A percentile compares a stretch with the other conserved stretches of the same genome.
These are phyloP conservation scores for Gallinago jamesoni DNA, from an alignment of 2,113 vertebrate species.

Conservation along the genomic window DNA sequence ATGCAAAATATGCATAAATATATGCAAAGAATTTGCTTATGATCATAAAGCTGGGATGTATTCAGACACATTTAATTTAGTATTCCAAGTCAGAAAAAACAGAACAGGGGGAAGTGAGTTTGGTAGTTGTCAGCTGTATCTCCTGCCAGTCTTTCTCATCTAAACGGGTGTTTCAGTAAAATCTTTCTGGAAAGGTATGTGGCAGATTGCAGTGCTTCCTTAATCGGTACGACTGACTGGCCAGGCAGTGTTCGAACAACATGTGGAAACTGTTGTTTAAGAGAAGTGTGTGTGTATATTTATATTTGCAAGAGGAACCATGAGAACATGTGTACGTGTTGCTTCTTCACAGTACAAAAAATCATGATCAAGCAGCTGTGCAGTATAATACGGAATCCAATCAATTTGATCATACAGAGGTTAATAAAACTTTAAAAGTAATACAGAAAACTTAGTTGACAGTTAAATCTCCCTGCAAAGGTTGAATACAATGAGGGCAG, in stretches of 20 bases:
- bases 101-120: background rate
- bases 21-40: background rate
- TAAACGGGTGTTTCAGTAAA: background rate
- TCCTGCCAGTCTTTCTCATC: background rate
- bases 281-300: background rate
- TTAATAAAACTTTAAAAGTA: background rate
- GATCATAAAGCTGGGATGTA: background rate
- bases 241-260: background rate
- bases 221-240: background rate
- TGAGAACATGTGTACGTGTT: background rate
- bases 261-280: background rate
- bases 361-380: background rate
- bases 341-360: background rate
- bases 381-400: background rate
- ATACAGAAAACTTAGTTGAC: background rate
- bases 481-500: background rate
- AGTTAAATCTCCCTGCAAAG: background rate
- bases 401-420: background rate
- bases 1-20: background rate
- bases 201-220: background rate
- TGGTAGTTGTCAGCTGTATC: background rate
- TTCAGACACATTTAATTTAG: background rate
- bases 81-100: background rate
- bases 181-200: background rate
- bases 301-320: background rate